Evolutionary conservation across 1,140 invertebrate species (phyloP).

Genomic region (Trachymyrmex septentrionalis): DNA sequence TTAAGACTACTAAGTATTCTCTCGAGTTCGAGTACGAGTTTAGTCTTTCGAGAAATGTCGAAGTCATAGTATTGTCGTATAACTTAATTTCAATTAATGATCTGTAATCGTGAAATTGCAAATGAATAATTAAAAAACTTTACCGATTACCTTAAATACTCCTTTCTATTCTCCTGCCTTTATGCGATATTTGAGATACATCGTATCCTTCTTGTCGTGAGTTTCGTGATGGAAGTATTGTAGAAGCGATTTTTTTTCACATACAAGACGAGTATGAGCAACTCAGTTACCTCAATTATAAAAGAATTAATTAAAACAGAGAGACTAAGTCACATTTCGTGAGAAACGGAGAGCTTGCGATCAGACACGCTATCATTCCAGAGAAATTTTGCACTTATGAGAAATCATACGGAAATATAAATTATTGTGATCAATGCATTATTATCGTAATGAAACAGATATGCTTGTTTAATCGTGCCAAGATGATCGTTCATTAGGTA

Average conservation of each 20-base stretch:
- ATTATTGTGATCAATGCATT: slow-evolving; percentile 47
- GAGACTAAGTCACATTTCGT: slow-evolving; percentile 17
- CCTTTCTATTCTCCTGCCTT: not conserved
- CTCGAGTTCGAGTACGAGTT: not conserved
- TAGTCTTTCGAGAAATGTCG: not conserved
- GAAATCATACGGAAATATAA: slow-evolving; percentile 24
- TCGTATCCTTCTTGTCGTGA: slow-evolving; percentile 54
- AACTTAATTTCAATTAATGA: slow-evolving; percentile 30
- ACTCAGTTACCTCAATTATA: slow-evolving; percentile 79
- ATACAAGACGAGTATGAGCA: slow-evolving; percentile 60
- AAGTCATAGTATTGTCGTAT: not conserved
- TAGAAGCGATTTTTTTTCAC: slow-evolving; percentile 54
- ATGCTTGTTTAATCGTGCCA: slow-evolving; percentile 5
- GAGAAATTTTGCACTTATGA: slow-evolving; percentile 44
- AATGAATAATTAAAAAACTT: slow-evolving; percentile 8
- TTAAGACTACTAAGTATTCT: not conserved
- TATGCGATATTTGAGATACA: not conserved
- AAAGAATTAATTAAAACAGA: slow-evolving; percentile 63
- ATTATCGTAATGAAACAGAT: slow-evolving; percentile 23
- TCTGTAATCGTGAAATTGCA: slow-evolving; percentile 14
- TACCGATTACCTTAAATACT: not conserved
- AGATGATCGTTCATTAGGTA: slow-evolving; percentile 13
- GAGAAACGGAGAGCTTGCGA: slow-evolving; percentile 25
- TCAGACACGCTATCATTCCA: slow-evolving; percentile 67
- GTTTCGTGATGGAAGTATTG: slow-evolving; percentile 34